Base-by-base conservation (phyloP, 2,113 vertebrate genomes). In the Hydropotes inermis region DNA sequence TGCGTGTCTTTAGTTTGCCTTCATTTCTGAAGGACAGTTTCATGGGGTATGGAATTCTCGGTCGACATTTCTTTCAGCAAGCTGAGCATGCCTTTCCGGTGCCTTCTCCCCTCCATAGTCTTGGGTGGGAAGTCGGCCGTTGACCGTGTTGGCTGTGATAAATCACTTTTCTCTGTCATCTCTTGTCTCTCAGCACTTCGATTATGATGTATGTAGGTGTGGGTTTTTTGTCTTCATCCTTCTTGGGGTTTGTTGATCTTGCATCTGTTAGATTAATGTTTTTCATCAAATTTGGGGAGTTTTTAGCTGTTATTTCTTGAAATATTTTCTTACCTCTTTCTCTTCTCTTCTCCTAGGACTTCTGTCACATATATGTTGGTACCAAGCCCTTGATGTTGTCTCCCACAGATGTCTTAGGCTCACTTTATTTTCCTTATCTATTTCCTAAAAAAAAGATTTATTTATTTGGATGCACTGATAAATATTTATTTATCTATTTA, bases 141-240 rank as follows among this genome's bases (percentile, higher is more conserved):
- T 16, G 6, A 8, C 36, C 23, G 0, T 5, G 5, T 5, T 9
- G 16, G 8, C 2, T 1, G 5, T 12, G 55, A 14, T 9, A 8
- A 6, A 4, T 74, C 4, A 0, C n/a, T 60, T 70, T 45, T 92
- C 25, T 30, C 54, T 83, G 13, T 50, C 47, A 50, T 50, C 47
- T 91, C 4, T 33, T 33, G 43, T 74, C 23, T 61, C 43, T 89
- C 16, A 3, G 4, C 8, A 3, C 45, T 61, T 43, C 45, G 61
- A 45, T 36, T 10, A 15, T 14, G 89, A 33, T 5, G 30, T 50
- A 25, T 81, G 25, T 47, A 17, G 81, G 30, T 60, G n/a, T 83
- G 52, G 1, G 3, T 6, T 16, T 47, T 74, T 76, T 54, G 21
- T 84, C 47, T 52, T 76, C 13, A 36, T 95, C 84, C 52, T 82